Base-by-base conservation (phyloP, 2,797 vertebrate species). In the Megaceryle alcyon region DNA sequence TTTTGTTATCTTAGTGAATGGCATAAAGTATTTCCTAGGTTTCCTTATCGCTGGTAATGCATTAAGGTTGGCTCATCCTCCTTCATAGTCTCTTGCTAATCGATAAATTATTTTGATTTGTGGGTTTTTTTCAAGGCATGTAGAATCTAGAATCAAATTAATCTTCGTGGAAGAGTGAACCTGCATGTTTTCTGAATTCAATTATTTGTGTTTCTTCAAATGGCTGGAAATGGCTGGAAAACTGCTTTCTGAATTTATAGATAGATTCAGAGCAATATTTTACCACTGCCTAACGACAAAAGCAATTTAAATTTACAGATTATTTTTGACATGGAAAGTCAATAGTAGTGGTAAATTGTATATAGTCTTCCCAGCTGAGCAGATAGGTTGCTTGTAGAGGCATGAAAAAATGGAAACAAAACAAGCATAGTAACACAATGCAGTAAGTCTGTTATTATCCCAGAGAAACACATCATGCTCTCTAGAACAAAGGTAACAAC, bases 61-160 rank as follows among this genome's bases (percentile, higher is more conserved):
- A 76, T 90, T 92, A 93, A 43, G 0, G 0, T 86, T 94, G 90
- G 33, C 51, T 93, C 28, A 88, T 93, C 29, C 46, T 96, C 53
- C 59, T 76, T 93, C 59, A 44, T 8, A 89, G 69, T 66, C 76
- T 76, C 39, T 77, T 93, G 64, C 68, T 93, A 91, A 93, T 93
- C 39, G 8, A 71, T 91, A 86, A 54, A 65, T 94, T 87, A 72
- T 88, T 96, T 96, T 92, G 88, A 80, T 88, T 87, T 88, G 57
- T 76, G 41, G 33, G 22, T 5, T 70, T 44, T 68, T 54, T 33
- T 20, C 48, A 69, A 78, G 35, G 28, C 68, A 21, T 41, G 12
- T 35, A 16, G 81, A 78, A 86, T 82, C 78, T 83, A 63, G 51
- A 88, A 86, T 89, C 54, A 81, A 85, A 78, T 87, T 49, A 65